Conservation (phyloP, 2,113 vertebrate genomes). For the Pygoscelis adeliae region DNA sequence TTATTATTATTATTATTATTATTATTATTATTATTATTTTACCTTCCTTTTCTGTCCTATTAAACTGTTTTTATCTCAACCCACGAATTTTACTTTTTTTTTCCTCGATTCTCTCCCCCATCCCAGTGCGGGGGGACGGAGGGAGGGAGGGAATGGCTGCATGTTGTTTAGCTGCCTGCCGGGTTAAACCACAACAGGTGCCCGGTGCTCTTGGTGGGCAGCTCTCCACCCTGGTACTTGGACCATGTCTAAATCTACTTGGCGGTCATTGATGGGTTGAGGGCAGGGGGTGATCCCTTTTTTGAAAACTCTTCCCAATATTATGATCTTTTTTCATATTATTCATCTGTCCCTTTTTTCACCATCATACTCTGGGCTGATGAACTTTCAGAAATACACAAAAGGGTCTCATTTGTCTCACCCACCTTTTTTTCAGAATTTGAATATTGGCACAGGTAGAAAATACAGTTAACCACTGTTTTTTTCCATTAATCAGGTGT, state of each 20-base stretch:
- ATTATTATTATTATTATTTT: too few species aligned
- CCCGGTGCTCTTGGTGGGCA: not conserved
- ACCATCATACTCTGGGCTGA: not conserved
- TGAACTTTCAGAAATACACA: not conserved
- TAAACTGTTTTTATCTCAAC: too few species aligned
- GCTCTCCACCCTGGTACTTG: not conserved
- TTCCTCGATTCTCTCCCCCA: too few species aligned
- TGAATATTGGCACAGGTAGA: not conserved
- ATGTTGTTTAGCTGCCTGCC: too few species aligned
- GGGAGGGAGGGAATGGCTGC: too few species aligned
- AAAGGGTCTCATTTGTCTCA: not conserved
- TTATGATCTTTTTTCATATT: not conserved
- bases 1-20: too few species aligned
- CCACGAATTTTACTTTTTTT: too few species aligned
- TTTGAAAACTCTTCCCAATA: not conserved
- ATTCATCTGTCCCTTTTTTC: not conserved
- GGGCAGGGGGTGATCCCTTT: rapidly evolving
- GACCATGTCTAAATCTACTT: not conserved
- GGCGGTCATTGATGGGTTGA: not conserved
- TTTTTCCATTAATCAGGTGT: not conserved
- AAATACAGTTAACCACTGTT: not conserved
- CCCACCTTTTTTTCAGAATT: not conserved
- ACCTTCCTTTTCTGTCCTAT: too few species aligned
- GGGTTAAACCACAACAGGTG: too few species aligned
- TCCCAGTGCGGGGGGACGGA: too few species aligned